These are phyloP conservation scores for Sylvicola cinctus DNA, from an alignment of 2,888 invertebrate genomes.

Conservation along the genomic window DNA sequence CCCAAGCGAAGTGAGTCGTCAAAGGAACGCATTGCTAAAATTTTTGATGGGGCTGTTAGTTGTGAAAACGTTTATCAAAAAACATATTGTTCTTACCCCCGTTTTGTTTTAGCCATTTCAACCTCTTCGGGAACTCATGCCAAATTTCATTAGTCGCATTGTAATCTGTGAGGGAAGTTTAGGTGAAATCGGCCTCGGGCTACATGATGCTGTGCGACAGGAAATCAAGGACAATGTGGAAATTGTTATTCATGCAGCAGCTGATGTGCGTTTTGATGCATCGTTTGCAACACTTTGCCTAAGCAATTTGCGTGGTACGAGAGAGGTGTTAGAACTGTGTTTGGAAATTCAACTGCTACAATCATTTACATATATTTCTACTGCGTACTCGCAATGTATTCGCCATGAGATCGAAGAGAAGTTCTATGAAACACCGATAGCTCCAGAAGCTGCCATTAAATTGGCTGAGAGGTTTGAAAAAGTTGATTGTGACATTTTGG, in stretches of 20 bases:
- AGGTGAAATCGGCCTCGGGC: slow-evolving; percentile 8
- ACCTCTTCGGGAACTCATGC: slow-evolving; percentile 6
- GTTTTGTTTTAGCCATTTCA: not conserved
- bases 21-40: slow-evolving; percentile 8
- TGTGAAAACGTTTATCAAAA: not conserved
- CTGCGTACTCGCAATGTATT: slow-evolving; percentile 11
- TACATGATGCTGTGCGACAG: slow-evolving; percentile 8
- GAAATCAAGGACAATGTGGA: slow-evolving; percentile 11
- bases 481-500: slow-evolving; percentile 2
- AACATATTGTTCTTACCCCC: not conserved
- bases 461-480: slow-evolving; percentile 8
- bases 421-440: slow-evolving; percentile 11
- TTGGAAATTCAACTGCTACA: slow-evolving; percentile 7
- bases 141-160: slow-evolving; percentile 10
- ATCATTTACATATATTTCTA: slow-evolving; percentile 13
- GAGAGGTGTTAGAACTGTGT: slow-evolving; percentile 11
- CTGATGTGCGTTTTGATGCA: slow-evolving; percentile 13
- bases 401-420: slow-evolving; percentile 9
- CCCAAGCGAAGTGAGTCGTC: slow-evolving; percentile 9
- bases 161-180: slow-evolving; percentile 13
- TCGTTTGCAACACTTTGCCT: slow-evolving; percentile 9
- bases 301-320: slow-evolving; percentile 12
- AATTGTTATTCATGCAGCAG: slow-evolving; percentile 13
- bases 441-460: slow-evolving; percentile 11
- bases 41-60: slow-evolving; percentile 8